Evolutionary conservation across 1,140 invertebrate genomes (phyloP), one percentile per base, ranked within the genome.

Genomic region (Acromyrmex charruanus): DNA sequence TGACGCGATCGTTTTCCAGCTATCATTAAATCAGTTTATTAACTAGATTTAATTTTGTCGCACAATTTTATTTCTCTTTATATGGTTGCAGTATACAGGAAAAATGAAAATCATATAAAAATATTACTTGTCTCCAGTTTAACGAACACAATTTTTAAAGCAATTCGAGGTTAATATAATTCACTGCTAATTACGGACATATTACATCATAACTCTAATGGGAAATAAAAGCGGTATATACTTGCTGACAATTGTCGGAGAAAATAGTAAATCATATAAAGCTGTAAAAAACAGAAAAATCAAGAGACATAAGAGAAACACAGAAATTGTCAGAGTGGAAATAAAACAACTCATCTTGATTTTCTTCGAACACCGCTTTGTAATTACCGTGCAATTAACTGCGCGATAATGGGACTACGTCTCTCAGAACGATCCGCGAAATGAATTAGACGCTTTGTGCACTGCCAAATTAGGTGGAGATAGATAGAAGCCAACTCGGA

Each of bases 331-430:
- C 39, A 28, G 63, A 55, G 63, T 51, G 75, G 39, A 85, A 80
- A 87, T 77, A 87, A 80, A 89, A 82, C 58, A 84, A 86, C 9
- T 39, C 25, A 16, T 63, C 72, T 68, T 74, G 59, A 51, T 49
- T 39, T 58, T 55, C 61, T 59, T 10, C 53, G 81, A 77, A 88
- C 86, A 88, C 88, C 90, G 91, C 86, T 65, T 75, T 88, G 90
- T 92, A 93, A 94, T 94, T 94, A 93, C 90, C 90, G 90, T 77
- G 90, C 92, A 93, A 94, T 94, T 94, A 94, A 92, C 92, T 88
- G 69, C 84, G 77, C 88, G 89, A 92, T 91, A 92, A 93, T 90
- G 91, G 88, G 89, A 91, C 89, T 84, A 87, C 80, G 89, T 90
- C 88, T 90, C 79, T 88, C 88, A 85, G 66, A 90, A 89, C 86